Evolutionary conservation across 2,113 vertebrate genomes (phyloP), one percentile per base, ranked within the genome.

Genomic region (Tupaia tana): DNA sequence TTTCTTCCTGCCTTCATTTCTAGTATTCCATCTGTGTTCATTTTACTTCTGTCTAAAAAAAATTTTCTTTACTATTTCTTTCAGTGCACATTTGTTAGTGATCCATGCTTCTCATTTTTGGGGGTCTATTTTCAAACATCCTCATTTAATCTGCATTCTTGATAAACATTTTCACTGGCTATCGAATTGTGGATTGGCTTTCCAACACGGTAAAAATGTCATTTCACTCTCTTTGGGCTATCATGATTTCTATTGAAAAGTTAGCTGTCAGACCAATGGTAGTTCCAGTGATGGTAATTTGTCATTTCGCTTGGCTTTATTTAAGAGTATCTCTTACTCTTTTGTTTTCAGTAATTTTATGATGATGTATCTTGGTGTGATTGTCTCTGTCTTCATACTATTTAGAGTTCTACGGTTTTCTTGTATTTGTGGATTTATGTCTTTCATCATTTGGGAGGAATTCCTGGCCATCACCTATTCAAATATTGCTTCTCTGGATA

Each of bases 291-390:
- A 86, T 64, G 43, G 58, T 71, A 56, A 85, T 56, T 13, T 64
- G n/a, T 66, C 56, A 74, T 81, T 94, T 75, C 27, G 58, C 16
- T 86, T 89, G 34, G 14, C 19, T 87, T n/a, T 29, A 71, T 87
- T 90, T 73, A 88, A 69, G 34, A 86, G 22, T 63, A 70, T 92
- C 29, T 70, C 43, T 77, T 81, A 43, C 14, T 81, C 22, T 82
- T 84, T 88, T 43, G 43, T 75, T 81, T 93, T 81, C 19, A 43
- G 52, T 66, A 81, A 63, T 85, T 89, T 77, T n/a, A 86, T 63
- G 89, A 19, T 64, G 3, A 74, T 25, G 25, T 86, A 8, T 59
- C 18, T 79, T 56, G 18, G 18, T n/a, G 31, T 92, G 25, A 74
- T 20, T 95, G 54, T 90, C 14, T 81, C 86, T 86, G 3, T 64